Conservation (phyloP, 1,140 invertebrate genomes). For the Eurosta solidaginis region DNA sequence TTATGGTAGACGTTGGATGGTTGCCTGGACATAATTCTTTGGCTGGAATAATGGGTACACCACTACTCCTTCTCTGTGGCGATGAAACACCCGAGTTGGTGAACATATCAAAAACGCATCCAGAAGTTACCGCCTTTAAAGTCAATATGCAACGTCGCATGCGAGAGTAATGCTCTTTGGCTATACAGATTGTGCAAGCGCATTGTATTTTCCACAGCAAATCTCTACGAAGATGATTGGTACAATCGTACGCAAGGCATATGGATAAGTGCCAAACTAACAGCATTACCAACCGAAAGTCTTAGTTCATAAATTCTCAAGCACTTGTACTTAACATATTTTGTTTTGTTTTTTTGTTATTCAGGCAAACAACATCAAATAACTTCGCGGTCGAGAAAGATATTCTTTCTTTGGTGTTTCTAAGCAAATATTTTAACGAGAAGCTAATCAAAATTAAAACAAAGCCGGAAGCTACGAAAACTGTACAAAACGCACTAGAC, state of each 20-base stretch:
- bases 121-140: conserved; percentile 70
- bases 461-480: too few species aligned
- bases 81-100: conserved; percentile 69
- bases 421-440: too few species aligned
- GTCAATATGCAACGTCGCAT: conserved; percentile 86
- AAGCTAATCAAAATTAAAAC: too few species aligned
- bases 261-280: conserved; percentile 86
- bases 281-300: conserved; percentile 65
- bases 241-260: conserved; percentile 90
- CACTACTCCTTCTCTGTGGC: conserved; percentile 79
- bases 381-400: too few species aligned
- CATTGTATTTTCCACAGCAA: conserved; percentile 89
- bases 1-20: conserved; percentile 90
- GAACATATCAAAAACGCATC: conserved; percentile 62
- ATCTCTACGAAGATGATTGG: conserved; percentile 91
- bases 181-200: conserved; percentile 78
- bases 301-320: too few species aligned
- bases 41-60: conserved; percentile 71
- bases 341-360: too few species aligned
- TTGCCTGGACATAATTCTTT: conserved; percentile 64
- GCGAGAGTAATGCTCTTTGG: conserved; percentile 91
- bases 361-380: too few species aligned
- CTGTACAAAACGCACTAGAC: too few species aligned
- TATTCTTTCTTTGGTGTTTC: too few species aligned
- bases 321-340: too few species aligned